phyloP scores from a whole-genome alignment of 2,797 vertebrate genomes.

The Propithecus perrieri region DNA sequence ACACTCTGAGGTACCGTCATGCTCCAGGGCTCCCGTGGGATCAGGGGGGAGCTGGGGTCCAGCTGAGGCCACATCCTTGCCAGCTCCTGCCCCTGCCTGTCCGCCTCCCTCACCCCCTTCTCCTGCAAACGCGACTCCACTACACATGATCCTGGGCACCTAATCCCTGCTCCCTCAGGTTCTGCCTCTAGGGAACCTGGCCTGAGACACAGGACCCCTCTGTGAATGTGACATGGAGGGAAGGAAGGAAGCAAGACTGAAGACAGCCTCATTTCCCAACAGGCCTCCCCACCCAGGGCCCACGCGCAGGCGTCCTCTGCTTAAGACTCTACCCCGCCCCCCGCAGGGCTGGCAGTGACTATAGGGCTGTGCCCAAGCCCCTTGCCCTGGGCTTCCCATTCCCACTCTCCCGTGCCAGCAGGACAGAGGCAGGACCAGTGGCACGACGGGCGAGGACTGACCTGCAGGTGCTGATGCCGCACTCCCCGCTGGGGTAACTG shows the following conservation, averaged over 20 bases:
- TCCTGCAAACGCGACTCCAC: no score
- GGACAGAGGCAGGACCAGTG: not conserved
- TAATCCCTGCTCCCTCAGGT: not conserved
- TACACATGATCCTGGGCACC: not conserved
- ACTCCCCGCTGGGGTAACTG: constrained; percentile 97
- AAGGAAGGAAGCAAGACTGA: not conserved
- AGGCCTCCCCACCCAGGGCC: not conserved
- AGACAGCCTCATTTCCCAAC: not conserved
- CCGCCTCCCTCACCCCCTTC: rapidly evolving
- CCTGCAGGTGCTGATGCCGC: constrained; percentile 98
- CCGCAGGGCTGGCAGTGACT: not conserved
- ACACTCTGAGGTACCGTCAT: no score
- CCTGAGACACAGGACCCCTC: not conserved
- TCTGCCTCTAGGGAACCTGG: not conserved
- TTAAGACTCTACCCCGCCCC: rapidly evolving
- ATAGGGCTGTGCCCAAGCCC: rapidly evolving
- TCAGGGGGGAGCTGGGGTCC: not conserved
- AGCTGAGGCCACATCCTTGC: rapidly evolving
- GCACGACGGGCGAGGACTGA: constrained; percentile 72
- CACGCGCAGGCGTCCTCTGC: not conserved
- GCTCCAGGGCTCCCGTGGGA: not conserved
- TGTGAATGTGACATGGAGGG: not conserved
- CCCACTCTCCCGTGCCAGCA: not conserved
- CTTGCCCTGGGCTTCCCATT: rapidly evolving
- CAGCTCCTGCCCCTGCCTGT: rapidly evolving